A percentile compares a stretch with the other conserved stretches of the same genome.
Conservation (phyloP, 2,113 vertebrate species). For the Prionailurus viverrinus region DNA sequence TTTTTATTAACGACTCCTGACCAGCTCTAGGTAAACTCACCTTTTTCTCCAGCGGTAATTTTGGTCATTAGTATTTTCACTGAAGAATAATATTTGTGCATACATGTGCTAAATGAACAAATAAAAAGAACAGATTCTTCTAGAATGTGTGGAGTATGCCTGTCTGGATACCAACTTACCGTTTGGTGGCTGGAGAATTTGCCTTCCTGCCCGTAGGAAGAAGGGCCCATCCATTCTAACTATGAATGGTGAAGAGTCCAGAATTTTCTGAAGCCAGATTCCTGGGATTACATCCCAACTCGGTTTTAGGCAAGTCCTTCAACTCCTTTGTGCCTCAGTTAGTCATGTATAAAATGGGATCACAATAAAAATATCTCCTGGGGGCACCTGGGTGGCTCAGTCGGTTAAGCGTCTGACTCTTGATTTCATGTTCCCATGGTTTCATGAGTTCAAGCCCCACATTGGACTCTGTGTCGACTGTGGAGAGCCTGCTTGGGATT, state of each 20-base stretch:
- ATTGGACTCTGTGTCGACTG: too few species aligned
- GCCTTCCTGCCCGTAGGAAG: background rate
- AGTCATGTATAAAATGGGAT: background rate
- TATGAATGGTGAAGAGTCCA: background rate
- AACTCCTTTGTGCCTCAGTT: background rate
- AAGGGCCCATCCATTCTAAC: fast-evolving
- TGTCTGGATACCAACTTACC: fast-evolving
- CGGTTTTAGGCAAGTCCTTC: background rate
- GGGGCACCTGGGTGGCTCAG: too few species aligned
- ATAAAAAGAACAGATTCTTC: background rate
- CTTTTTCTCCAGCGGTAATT: background rate
- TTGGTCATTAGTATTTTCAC: background rate
- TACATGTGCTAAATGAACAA: background rate
- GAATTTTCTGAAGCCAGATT: background rate
- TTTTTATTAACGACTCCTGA: background rate
- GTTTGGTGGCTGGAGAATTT: background rate
- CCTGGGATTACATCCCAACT: background rate
- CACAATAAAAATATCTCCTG: background rate
- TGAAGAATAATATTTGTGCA: background rate
- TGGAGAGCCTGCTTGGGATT: too few species aligned
- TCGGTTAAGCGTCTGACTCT: too few species aligned
- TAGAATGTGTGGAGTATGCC: background rate
- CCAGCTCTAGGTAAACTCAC: background rate
- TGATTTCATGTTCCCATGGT: too few species aligned
- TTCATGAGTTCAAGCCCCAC: too few species aligned